These are phyloP conservation scores for Scaptomyza hsui DNA, from an alignment of 1,140 invertebrate species.

Conservation along the genomic window DNA sequence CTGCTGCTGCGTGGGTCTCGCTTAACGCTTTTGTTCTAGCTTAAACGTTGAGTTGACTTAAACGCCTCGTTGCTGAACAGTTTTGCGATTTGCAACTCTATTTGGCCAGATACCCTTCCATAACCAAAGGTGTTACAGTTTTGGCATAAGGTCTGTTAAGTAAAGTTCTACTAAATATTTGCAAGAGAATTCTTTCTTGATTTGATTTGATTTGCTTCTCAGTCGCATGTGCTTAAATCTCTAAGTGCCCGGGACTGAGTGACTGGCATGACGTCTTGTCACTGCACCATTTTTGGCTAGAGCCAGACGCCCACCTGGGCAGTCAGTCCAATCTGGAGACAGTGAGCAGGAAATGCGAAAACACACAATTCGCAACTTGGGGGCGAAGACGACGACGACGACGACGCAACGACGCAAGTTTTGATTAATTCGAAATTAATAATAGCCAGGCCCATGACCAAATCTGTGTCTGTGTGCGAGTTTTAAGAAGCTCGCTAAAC, in stretches of 20 bases:
- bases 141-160: too few species aligned
- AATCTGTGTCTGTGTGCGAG: conserved; percentile 20
- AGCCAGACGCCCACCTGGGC: conserved; percentile 51
- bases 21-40: conserved; percentile 67
- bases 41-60: conserved; percentile 38
- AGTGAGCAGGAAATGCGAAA: conserved; percentile 62
- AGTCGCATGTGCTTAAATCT: conserved; percentile 28
- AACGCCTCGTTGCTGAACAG: conserved; percentile 62
- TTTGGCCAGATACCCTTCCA: conserved; percentile 50
- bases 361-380: conserved; percentile 38
- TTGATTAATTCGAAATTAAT: conserved; percentile 81
- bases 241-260: conserved; percentile 41
- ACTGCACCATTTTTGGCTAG: conserved; percentile 67
- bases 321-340: not conserved
- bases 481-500: conserved; percentile 7
- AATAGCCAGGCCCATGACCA: conserved; percentile 66
- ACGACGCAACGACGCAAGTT: conserved; percentile 41
- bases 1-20: conserved; percentile 58
- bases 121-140: too few species aligned
- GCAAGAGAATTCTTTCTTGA: conserved; percentile 48
- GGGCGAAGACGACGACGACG: conserved; percentile 7
- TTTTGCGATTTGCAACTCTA: conserved; percentile 62
- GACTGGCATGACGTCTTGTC: conserved; percentile 51
- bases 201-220: conserved; percentile 37
- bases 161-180: not conserved